phyloP scores from a whole-genome alignment of 2,113 vertebrate species.

The Cardinalis cardinalis region DNA sequence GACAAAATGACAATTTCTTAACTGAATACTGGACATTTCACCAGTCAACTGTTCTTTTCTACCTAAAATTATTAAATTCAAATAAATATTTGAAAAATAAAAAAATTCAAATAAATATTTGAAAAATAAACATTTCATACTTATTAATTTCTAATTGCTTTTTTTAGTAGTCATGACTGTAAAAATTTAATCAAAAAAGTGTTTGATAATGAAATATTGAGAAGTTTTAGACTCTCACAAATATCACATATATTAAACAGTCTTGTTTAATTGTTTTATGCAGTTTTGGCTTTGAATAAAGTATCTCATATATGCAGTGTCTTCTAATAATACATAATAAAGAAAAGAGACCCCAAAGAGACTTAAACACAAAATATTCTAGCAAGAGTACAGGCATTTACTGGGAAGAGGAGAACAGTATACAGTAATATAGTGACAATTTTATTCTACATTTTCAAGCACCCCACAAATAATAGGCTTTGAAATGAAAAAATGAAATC shows the following conservation, averaged over 20 bases:
- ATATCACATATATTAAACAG: background rate
- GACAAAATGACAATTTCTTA: background rate
- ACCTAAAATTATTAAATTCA: background rate
- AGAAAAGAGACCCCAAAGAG: background rate
- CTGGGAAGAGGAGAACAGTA: background rate
- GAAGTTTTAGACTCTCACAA: background rate
- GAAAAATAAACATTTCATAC: background rate
- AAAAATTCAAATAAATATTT: background rate
- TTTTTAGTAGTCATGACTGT: background rate
- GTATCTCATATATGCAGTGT: background rate
- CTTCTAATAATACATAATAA: background rate
- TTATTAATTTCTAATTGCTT: background rate
- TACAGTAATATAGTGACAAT: background rate
- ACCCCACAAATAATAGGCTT: background rate
- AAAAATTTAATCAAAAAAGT: background rate
- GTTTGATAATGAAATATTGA: background rate
- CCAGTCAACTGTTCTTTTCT: background rate
- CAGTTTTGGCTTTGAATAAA: background rate
- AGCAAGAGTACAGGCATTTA: background rate
- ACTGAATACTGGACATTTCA: background rate
- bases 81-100: background rate
- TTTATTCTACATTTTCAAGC: background rate
- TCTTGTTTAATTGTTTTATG: background rate
- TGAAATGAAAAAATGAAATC: background rate
- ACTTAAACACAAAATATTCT: background rate